Conservation (phyloP, 2,113 vertebrate species). For the Microtus ochrogaster region DNA sequence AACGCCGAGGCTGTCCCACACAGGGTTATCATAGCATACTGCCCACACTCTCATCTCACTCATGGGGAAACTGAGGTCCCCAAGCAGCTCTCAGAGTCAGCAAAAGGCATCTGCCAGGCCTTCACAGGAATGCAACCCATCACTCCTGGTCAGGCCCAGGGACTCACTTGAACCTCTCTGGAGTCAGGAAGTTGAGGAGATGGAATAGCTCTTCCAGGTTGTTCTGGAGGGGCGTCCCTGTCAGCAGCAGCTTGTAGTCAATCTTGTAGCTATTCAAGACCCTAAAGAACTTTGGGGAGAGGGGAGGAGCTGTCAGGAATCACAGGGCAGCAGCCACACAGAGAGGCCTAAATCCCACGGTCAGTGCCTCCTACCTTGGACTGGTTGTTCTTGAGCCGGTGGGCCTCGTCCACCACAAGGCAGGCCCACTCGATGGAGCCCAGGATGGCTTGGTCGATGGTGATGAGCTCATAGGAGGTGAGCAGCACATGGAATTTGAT, state of each 20-base stretch:
- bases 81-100: neutral
- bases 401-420: slow-evolving; percentile 97
- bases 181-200: slow-evolving; percentile 98
- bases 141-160: accelerated
- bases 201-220: slow-evolving; percentile 99
- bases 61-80: neutral
- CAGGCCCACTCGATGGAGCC: slow-evolving; percentile 98
- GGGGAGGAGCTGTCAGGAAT: neutral
- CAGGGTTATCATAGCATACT: accelerated
- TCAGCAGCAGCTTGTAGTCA: slow-evolving; percentile 98
- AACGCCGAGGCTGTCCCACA: accelerated
- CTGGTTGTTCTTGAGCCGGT: slow-evolving; percentile 98
- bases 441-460: slow-evolving; percentile 97
- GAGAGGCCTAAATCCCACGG: accelerated
- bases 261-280: slow-evolving; percentile 99
- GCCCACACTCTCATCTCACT: neutral
- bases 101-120: accelerated
- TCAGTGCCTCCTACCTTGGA: slow-evolving; percentile 91
- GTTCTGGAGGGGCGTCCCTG: slow-evolving; percentile 98
- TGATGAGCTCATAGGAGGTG: slow-evolving; percentile 98
- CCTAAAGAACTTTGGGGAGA: slow-evolving; percentile 93
- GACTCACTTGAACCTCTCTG: slow-evolving; percentile 96
- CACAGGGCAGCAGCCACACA: accelerated
- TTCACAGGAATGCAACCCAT: neutral
- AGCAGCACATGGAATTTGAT: slow-evolving; percentile 98